These are phyloP conservation scores for Acanthopleura granulata DNA, from an alignment of 2,888 invertebrate genomes.

Conservation along the genomic window DNA sequence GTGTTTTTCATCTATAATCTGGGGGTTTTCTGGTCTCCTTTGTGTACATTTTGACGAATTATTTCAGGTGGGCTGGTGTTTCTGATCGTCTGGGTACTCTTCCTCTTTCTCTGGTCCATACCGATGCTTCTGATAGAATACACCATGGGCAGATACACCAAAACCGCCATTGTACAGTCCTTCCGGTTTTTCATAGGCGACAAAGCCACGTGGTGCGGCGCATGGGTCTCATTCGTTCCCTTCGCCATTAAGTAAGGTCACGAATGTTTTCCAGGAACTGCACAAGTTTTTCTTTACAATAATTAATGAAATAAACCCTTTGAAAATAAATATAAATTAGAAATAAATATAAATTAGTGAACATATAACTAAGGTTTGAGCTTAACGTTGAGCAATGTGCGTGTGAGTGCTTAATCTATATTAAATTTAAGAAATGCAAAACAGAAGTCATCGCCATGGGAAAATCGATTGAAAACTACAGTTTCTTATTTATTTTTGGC, in stretches of 20 bases:
- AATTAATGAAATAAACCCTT: neutral
- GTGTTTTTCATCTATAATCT: too few relatives aligned
- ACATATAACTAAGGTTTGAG: too few relatives aligned
- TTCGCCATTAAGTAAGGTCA: slow-evolving; percentile 31
- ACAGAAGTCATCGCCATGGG: too few relatives aligned
- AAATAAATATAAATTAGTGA: too few relatives aligned
- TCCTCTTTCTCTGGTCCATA: slow-evolving; percentile 62
- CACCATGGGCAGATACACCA: slow-evolving; percentile 54
- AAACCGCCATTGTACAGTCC: slow-evolving; percentile 54
- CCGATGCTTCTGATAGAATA: slow-evolving; percentile 63
- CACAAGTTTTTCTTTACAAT: neutral
- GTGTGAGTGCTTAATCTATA: too few relatives aligned
- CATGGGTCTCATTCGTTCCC: slow-evolving; percentile 58
- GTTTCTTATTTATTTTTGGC: too few relatives aligned
- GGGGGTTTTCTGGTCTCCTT: too few relatives aligned
- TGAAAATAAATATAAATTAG: too few relatives aligned
- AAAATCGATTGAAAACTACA: too few relatives aligned
- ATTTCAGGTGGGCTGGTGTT: slow-evolving; percentile 59
- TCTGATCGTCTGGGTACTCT: slow-evolving; percentile 58
- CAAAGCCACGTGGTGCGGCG: slow-evolving; percentile 60
- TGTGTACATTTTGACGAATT: too few relatives aligned
- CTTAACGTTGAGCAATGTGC: too few relatives aligned
- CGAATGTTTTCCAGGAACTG: neutral
- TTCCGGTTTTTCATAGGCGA: slow-evolving; percentile 52
- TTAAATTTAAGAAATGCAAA: too few relatives aligned